These are phyloP conservation scores for Sminthurides aquaticus DNA, from an alignment of 2,888 invertebrate species.

Conservation along the genomic window DNA sequence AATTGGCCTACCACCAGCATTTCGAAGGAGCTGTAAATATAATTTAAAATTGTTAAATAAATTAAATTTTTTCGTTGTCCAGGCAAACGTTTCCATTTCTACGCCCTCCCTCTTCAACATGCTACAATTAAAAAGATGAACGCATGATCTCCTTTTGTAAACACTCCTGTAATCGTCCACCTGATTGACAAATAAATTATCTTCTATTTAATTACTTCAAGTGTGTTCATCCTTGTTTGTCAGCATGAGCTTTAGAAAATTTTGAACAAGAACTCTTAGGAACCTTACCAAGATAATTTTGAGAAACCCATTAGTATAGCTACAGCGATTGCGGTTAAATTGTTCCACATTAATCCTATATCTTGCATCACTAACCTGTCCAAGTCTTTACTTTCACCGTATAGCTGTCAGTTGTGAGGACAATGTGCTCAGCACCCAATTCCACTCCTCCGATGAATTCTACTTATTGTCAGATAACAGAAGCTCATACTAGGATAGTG, in stretches of 20 bases:
- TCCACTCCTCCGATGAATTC: too few species aligned
- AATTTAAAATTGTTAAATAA: too few species aligned
- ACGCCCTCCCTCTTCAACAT: neutral
- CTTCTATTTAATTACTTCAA: too few species aligned
- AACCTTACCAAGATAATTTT: constrained; percentile 47
- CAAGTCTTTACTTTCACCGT: too few species aligned
- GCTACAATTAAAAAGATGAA: neutral
- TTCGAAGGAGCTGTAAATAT: constrained; percentile 60
- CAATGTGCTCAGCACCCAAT: too few species aligned
- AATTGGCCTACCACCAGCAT: constrained; percentile 72
- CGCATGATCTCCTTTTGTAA: neutral
- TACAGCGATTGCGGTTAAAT: constrained; percentile 56
- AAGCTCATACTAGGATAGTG: too few species aligned
- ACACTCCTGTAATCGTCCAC: neutral
- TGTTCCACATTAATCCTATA: constrained; percentile 71
- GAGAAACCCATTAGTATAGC: constrained; percentile 57
- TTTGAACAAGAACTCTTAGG: constrained; percentile 25
- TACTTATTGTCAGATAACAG: too few species aligned
- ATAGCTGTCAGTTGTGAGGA: too few species aligned
- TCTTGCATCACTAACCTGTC: too few species aligned
- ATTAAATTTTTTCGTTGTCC: constrained; percentile 51
- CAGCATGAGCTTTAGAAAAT: too few species aligned
- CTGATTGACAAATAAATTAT: too few species aligned
- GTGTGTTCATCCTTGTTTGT: too few species aligned
- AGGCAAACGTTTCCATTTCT: neutral